These are phyloP conservation scores for Scaptomyza caliginosa DNA, from an alignment of 2,888 invertebrate genomes.

Conservation along the genomic window DNA sequence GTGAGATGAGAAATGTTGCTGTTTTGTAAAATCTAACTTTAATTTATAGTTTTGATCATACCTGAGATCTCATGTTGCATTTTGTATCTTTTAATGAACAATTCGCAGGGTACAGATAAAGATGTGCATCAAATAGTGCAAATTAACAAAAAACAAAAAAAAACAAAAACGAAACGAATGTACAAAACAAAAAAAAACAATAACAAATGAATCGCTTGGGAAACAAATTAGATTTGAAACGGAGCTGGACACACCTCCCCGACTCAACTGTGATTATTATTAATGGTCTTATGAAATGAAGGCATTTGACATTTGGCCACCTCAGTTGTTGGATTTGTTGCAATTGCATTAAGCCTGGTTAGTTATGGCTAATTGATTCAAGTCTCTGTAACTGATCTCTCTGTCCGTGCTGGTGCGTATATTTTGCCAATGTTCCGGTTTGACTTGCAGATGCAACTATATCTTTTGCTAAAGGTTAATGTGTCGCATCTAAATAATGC, in stretches of 20 bases:
- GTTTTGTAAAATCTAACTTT: background rate
- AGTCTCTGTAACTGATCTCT: conserved; percentile 2
- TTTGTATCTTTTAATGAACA: conserved; percentile 3
- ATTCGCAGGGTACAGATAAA: conserved; percentile 4
- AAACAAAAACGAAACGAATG: conserved; percentile 12
- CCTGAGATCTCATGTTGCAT: background rate
- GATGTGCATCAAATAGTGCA: background rate
- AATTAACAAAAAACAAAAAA: background rate
- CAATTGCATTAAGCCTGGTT: conserved; percentile 46
- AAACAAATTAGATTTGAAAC: conserved; percentile 34
- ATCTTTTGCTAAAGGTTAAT: conserved; percentile 61
- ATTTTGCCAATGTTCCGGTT: conserved; percentile 52
- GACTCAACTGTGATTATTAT: conserved; percentile 24
- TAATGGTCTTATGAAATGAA: conserved; percentile 38
- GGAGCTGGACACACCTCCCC: conserved; percentile 58
- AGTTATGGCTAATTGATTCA: conserved; percentile 60
- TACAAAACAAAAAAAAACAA: conserved; percentile 28
- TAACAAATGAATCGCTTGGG: conserved; percentile 30
- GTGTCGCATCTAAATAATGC: conserved; percentile 70
- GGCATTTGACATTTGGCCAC: conserved; percentile 47
- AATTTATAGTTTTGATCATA: conserved; percentile 7
- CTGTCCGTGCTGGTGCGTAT: conserved; percentile 48
- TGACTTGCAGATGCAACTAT: conserved; percentile 5
- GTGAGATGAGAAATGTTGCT: background rate
- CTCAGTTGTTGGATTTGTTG: conserved; percentile 39